Conservation (phyloP, 2,888 invertebrate genomes). For the Chelonus formosanus region DNA sequence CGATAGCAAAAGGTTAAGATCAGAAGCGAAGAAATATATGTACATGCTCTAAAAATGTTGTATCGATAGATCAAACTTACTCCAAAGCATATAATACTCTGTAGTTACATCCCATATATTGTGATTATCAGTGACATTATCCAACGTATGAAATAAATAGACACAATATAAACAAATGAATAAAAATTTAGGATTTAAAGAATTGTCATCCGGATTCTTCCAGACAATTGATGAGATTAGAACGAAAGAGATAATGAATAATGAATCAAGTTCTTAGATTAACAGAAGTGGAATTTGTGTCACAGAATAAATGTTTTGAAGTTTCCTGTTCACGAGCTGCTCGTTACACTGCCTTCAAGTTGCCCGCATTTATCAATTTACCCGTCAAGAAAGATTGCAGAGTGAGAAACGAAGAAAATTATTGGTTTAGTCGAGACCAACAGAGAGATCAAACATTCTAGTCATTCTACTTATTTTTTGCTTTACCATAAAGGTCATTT, state of each 20-base stretch:
- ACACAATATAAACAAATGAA: no score
- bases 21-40: no score
- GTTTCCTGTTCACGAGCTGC: conserved; percentile 16
- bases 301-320: neutral
- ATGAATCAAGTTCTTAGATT: neutral
- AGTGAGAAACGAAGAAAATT: conserved; percentile 13
- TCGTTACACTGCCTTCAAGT: conserved; percentile 1
- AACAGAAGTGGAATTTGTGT: neutral
- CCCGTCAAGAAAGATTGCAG: conserved; percentile 7
- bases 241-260: neutral
- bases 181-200: no score
- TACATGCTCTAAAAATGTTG: no score
- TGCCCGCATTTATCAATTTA: conserved; percentile 14
- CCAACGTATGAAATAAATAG: no score
- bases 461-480: conserved; percentile 3
- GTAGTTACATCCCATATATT: no score
- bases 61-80: no score
- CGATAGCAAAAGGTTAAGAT: no score
- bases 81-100: no score
- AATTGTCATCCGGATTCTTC: no score
- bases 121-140: no score
- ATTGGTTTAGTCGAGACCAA: conserved; percentile 1
- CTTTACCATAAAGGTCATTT: conserved; percentile 5
- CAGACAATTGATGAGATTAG: no score
- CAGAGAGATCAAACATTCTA: conserved; percentile 2